A percentile compares a stretch with the other conserved stretches of the same genome.
Conservation (phyloP, 2,113 vertebrate species). For the Rhynchomys soricoides region DNA sequence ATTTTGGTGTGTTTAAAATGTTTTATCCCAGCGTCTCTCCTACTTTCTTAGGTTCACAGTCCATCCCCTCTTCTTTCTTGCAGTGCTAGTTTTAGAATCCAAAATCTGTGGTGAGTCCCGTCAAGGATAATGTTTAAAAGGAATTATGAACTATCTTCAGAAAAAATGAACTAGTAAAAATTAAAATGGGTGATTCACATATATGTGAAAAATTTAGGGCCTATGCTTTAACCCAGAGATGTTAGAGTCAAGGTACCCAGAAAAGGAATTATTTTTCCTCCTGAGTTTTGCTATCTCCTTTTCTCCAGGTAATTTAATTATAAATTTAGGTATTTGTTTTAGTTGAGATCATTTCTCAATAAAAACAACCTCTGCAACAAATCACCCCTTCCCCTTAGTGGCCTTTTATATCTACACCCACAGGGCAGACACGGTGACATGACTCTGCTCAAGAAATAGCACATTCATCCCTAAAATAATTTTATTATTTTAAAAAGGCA, state of each 20-base stretch:
- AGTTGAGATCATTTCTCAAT: not conserved
- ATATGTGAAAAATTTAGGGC: not conserved
- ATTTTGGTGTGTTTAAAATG: slow-evolving; percentile 74
- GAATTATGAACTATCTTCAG: not conserved
- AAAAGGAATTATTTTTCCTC: not conserved
- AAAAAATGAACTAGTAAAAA: slow-evolving; percentile 44
- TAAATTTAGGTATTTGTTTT: not conserved
- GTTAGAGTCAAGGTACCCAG: not conserved
- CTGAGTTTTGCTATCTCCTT: not conserved
- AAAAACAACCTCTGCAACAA: not conserved
- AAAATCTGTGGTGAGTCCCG: not conserved
- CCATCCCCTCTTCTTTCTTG: not conserved
- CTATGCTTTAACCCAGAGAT: not conserved
- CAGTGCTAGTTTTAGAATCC: not conserved
- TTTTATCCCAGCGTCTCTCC: not conserved
- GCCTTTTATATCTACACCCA: not conserved
- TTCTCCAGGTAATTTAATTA: not conserved
- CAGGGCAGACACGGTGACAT: not conserved
- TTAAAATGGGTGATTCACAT: not conserved
- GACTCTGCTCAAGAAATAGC: not conserved
- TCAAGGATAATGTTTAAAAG: slow-evolving; percentile 3
- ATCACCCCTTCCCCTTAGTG: not conserved
- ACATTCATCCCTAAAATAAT: not conserved
- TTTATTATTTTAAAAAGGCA: not conserved
- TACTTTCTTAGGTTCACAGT: slow-evolving; percentile 49